These are phyloP conservation scores for Athalia circularis DNA, from an alignment of 2,888 invertebrate genomes.

Conservation along the genomic window DNA sequence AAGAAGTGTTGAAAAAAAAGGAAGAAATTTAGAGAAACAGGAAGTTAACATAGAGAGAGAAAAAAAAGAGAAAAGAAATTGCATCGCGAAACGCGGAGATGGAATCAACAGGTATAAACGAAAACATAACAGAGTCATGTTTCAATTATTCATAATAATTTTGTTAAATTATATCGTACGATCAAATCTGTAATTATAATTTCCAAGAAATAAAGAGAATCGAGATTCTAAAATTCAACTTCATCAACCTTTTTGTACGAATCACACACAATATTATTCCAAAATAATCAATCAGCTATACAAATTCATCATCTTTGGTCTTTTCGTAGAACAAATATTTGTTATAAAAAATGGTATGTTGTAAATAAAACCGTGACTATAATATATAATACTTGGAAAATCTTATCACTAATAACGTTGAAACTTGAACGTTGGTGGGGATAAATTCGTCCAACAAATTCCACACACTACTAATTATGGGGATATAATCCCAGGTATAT, in stretches of 20 bases:
- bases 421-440: no score
- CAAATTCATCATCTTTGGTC: not conserved
- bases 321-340: not conserved
- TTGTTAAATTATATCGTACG: not conserved
- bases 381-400: no score
- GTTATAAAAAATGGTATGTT: no score
- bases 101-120: slow-evolving; percentile 26
- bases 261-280: no score
- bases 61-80: slow-evolving; percentile 1
- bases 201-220: not conserved
- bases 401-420: no score
- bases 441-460: no score
- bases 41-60: not conserved
- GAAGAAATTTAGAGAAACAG: not conserved
- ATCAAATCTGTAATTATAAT: not conserved
- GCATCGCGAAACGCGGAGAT: not conserved
- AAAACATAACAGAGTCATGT: slow-evolving; percentile 10
- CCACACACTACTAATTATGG: no score
- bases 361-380: no score
- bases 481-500: no score
- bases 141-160: slow-evolving; percentile 12
- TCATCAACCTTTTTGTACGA: not conserved
- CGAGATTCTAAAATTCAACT: not conserved
- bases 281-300: no score
- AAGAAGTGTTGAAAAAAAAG: not conserved